Conservation (phyloP, 2,888 invertebrate genomes). For the Maniola hyperantus region DNA sequence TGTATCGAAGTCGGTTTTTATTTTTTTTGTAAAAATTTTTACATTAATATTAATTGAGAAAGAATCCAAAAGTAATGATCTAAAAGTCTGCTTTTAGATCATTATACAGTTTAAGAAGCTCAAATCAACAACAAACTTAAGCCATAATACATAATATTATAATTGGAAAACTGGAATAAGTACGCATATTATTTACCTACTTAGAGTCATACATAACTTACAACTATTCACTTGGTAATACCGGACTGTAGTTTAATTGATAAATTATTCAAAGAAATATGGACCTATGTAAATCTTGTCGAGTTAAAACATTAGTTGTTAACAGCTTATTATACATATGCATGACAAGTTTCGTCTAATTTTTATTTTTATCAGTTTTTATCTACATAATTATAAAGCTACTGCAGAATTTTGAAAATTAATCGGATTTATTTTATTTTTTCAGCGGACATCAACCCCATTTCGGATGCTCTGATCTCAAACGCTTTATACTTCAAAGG, state of each 20-base stretch:
- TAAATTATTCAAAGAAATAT: not conserved
- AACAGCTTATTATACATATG: not conserved
- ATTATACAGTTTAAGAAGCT: too few relatives aligned
- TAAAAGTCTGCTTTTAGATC: too few relatives aligned
- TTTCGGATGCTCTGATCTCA: slow-evolving; percentile 79
- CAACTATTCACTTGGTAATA: not conserved
- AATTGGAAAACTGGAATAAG: not conserved
- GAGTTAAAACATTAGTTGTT: not conserved
- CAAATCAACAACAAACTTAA: too few relatives aligned
- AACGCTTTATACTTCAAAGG: slow-evolving; percentile 87
- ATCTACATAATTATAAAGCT: not conserved
- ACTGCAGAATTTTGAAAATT: not conserved
- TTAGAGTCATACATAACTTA: not conserved
- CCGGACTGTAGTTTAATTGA: not conserved
- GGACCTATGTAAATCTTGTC: not conserved
- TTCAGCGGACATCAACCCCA: slow-evolving; percentile 73
- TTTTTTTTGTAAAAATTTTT: too few relatives aligned
- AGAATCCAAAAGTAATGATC: too few relatives aligned
- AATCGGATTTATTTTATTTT: slow-evolving; percentile 32
- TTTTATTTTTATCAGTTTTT: too few relatives aligned
- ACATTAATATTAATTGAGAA: too few relatives aligned
- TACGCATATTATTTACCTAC: not conserved
- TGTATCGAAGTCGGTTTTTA: too few relatives aligned
- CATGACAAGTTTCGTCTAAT: not conserved
- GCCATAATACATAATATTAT: too few relatives aligned